These are phyloP conservation scores for Gymnopithys bicolor DNA, from an alignment of 2,797 vertebrate genomes.

Conservation along the genomic window DNA sequence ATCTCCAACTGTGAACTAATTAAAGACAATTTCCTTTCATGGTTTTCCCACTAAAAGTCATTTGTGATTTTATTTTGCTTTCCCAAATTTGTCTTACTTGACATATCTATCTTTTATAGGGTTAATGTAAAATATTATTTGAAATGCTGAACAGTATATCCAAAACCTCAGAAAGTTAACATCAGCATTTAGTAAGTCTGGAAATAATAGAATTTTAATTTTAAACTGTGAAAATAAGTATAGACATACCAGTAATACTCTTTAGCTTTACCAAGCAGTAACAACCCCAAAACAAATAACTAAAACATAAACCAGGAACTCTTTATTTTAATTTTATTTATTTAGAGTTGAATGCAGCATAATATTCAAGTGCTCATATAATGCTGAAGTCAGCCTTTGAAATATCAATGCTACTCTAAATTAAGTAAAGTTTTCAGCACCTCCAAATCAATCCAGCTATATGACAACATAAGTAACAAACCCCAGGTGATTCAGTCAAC, in stretches of 20 bases:
- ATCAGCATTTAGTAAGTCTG: background rate
- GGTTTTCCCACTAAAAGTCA: conserved; percentile 77
- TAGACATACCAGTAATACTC: background rate
- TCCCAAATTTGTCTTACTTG: conserved; percentile 73
- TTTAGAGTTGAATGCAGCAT: background rate
- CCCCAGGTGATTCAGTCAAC: background rate
- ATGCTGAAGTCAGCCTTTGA: background rate
- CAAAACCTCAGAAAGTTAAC: background rate
- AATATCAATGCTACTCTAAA: background rate
- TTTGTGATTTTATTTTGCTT: conserved; percentile 83
- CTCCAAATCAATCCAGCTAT: background rate
- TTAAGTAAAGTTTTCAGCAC: background rate
- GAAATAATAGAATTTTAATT: background rate
- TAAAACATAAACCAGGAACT: background rate
- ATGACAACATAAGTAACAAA: background rate
- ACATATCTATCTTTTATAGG: conserved; percentile 43
- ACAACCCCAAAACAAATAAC: background rate
- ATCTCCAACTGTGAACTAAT: conserved; percentile 86
- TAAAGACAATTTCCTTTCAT: conserved; percentile 84
- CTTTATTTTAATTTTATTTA: background rate
- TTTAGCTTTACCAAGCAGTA: background rate
- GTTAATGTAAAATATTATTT: conserved; percentile 62
- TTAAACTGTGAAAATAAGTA: background rate
- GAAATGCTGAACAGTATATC: background rate
- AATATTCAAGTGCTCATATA: background rate